phyloP scores from a whole-genome alignment of 2,113 vertebrate species.

The Actinemys pallida region DNA sequence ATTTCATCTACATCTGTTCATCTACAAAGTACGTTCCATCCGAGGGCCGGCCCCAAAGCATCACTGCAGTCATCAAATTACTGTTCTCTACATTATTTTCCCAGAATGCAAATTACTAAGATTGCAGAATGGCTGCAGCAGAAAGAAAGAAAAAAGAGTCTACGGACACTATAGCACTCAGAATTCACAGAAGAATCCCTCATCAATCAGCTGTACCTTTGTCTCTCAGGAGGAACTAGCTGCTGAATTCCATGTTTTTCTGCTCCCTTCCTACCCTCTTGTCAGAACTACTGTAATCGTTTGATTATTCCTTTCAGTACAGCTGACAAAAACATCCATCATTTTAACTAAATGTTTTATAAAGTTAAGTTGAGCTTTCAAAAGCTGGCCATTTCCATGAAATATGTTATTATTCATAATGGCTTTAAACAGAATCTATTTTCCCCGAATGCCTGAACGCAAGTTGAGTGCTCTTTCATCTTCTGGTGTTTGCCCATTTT shows the following conservation, averaged over 20 bases:
- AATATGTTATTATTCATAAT: constrained; percentile 50
- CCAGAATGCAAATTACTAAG: constrained; percentile 36
- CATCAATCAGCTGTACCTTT: constrained; percentile 3
- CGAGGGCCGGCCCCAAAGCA: constrained; percentile 16
- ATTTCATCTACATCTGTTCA: not conserved
- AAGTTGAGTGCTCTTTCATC: constrained; percentile 39
- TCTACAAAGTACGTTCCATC: not conserved
- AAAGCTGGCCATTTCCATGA: constrained; percentile 46
- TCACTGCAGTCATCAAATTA: constrained; percentile 12
- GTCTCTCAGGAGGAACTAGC: constrained; percentile 16
- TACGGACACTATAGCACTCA: not conserved
- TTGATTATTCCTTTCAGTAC: constrained; percentile 54
- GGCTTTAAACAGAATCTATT: constrained; percentile 49
- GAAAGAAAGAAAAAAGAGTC: not conserved
- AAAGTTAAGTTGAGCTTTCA: constrained; percentile 49
- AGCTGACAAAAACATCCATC: constrained; percentile 52
- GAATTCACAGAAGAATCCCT: not conserved
- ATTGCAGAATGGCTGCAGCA: constrained; percentile 10
- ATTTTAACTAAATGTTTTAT: constrained; percentile 54
- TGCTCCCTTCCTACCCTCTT: constrained; percentile 17
- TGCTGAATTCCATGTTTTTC: not conserved
- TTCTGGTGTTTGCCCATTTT: constrained; percentile 28
- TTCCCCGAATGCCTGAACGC: constrained; percentile 7
- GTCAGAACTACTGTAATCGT: constrained; percentile 46
- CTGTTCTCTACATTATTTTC: not conserved